Conservation (phyloP, 2,797 vertebrate species). For the Brachyrhaphis roseni region DNA sequence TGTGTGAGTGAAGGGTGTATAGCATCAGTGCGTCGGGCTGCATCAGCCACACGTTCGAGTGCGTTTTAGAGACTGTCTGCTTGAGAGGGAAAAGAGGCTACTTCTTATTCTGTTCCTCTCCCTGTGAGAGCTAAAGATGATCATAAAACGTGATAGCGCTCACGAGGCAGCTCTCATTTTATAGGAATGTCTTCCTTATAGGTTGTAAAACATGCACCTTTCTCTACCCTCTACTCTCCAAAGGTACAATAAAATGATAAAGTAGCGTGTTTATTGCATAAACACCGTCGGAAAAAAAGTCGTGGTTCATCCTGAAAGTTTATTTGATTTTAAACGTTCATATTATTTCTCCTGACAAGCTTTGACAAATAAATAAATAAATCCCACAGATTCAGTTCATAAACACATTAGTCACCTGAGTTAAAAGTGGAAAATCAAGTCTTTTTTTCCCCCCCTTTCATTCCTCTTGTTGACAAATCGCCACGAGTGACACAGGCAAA, state of each 20-base stretch:
- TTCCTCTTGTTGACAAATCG: constrained; percentile 17
- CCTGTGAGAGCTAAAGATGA: constrained; percentile 63
- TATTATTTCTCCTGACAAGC: constrained; percentile 36
- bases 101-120: constrained; percentile 56
- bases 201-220: constrained; percentile 72
- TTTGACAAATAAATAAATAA: constrained; percentile 39
- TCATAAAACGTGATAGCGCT: constrained; percentile 75
- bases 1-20: constrained; percentile 25
- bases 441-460: not conserved
- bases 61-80: constrained; percentile 28
- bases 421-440: constrained; percentile 21
- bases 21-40: constrained; percentile 40
- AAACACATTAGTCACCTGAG: constrained; percentile 10
- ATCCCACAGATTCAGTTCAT: constrained; percentile 18
- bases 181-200: constrained; percentile 72
- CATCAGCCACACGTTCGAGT: constrained; percentile 11
- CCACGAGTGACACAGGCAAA: constrained; percentile 19
- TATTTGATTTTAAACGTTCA: constrained; percentile 52
- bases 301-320: constrained; percentile 30
- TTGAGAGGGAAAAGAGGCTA: constrained; percentile 30
- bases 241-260: constrained; percentile 66
- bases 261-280: constrained; percentile 63
- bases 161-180: constrained; percentile 72
- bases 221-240: constrained; percentile 55
- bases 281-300: constrained; percentile 52